Conservation (phyloP, 37 sponge, comb jelly and placozoan genomes). For the Geodia barretti region DNA sequence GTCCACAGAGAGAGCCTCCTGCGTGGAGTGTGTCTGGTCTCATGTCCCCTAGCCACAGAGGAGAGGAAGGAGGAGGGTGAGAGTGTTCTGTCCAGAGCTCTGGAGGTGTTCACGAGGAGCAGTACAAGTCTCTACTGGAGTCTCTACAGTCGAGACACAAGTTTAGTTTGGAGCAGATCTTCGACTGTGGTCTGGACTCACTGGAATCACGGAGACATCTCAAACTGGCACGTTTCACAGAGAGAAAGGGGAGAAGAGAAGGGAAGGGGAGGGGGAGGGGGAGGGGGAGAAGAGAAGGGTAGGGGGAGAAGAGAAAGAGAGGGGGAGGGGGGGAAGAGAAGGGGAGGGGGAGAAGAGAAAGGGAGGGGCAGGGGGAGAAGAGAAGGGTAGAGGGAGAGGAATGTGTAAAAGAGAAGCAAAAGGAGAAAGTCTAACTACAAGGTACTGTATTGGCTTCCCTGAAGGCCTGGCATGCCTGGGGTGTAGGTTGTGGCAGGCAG, state of each 20-base stretch:
- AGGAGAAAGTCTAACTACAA: too few relatives aligned
- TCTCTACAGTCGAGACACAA: not conserved
- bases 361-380: too few relatives aligned
- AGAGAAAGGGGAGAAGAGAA: not conserved
- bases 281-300: too few relatives aligned
- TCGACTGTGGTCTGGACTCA: slow-evolving; percentile 2
- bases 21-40: not conserved
- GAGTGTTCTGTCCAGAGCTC: not conserved
- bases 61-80: not conserved
- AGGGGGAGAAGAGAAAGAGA: too few relatives aligned
- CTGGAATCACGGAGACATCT: slow-evolving; percentile 9
- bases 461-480: too few relatives aligned
- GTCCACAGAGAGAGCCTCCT: not conserved
- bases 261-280: not conserved
- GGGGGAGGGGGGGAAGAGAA: too few relatives aligned
- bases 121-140: slow-evolving; percentile 21
- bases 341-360: too few relatives aligned
- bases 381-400: too few relatives aligned
- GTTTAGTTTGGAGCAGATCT: slow-evolving; percentile 22
- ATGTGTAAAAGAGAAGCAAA: too few relatives aligned
- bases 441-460: too few relatives aligned
- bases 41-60: too few relatives aligned
- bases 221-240: slow-evolving; percentile 16
- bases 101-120: not conserved
- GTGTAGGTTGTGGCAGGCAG: too few relatives aligned